Base-by-base conservation (phyloP, 2,797 vertebrate genomes). In the Artibeus lituratus region DNA sequence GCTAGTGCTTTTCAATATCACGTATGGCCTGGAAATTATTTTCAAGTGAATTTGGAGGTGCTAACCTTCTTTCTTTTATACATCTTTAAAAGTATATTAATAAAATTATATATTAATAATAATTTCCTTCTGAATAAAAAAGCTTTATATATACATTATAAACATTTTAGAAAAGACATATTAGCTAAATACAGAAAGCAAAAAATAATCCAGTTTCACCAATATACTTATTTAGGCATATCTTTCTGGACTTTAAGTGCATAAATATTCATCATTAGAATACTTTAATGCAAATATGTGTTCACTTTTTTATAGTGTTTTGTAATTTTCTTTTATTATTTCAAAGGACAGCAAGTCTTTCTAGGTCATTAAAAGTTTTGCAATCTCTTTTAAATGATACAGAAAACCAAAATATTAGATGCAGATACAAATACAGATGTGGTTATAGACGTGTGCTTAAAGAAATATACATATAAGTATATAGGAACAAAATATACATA, bases 241-340 rank as follows among this genome's bases (percentile, higher is more conserved):
- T 53, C 29, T 87, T 82, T 92, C 74, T 87, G 53, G 18, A 49
- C 35, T 77, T 89, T 49, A 83, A 47, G 24, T 49, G 0, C 35
- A 77, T 92, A 94, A 86, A 87, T 69, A 89, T 91, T 94, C 78
- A 65, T 88, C 51, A 82, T 18, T 70, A 84, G n/a, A 80, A 67
- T 51, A 84, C 94, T 73, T 95, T 91, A 83, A 93, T 65, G 59
- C 7, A 72, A 83, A 77, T 70, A 14, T 67, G 0, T 70, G 39
- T 37, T 51, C 9, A 92, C 4, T 22, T 9, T 12, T 32, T 55
- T 26, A 62, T 47, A 84, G 70, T 65, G 32, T 51, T 90, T 78
- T 85, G 1, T 65, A 49, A 59, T 37, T 87, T 87, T 91, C 18
- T 42, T 57, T 84, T 39, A 76, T 57, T 49, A 35, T 83, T 89